Conservation (phyloP, 2,888 invertebrate genomes). For the Limnephilus auricula region DNA sequence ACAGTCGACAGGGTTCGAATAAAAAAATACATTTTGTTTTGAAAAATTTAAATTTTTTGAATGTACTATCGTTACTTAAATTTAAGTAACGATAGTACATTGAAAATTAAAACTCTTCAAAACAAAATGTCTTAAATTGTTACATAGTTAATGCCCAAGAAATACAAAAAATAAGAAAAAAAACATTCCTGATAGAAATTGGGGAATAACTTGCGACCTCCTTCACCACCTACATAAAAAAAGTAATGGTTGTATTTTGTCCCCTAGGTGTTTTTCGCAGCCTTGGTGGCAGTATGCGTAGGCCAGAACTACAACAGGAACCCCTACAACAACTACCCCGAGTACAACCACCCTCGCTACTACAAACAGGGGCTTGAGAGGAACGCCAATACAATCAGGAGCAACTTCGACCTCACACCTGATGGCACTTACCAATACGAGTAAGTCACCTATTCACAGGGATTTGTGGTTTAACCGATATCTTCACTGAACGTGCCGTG, state of each 20-base stretch:
- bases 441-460: constrained; percentile 70
- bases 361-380: constrained; percentile 67
- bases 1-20: background rate
- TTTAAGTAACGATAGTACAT: too few species aligned
- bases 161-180: too few species aligned
- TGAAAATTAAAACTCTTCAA: too few species aligned
- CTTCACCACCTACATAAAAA: background rate
- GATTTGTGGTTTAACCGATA: background rate
- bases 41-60: too few species aligned
- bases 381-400: constrained; percentile 71
- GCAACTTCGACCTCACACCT: constrained; percentile 72
- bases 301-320: constrained; percentile 69
- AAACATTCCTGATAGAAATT: background rate
- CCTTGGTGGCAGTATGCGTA: constrained; percentile 70
- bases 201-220: background rate
- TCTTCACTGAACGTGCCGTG: background rate
- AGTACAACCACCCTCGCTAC: constrained; percentile 64
- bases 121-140: too few species aligned
- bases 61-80: too few species aligned
- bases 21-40: too few species aligned
- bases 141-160: too few species aligned
- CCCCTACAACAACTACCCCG: constrained; percentile 63
- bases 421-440: constrained; percentile 76
- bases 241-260: background rate
- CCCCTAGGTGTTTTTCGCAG: constrained; percentile 69